A percentile compares a stretch with the other conserved stretches of the same genome.
phyloP scores from a whole-genome alignment of 2,113 vertebrate species.

The Ranitomeya imitator region DNA sequence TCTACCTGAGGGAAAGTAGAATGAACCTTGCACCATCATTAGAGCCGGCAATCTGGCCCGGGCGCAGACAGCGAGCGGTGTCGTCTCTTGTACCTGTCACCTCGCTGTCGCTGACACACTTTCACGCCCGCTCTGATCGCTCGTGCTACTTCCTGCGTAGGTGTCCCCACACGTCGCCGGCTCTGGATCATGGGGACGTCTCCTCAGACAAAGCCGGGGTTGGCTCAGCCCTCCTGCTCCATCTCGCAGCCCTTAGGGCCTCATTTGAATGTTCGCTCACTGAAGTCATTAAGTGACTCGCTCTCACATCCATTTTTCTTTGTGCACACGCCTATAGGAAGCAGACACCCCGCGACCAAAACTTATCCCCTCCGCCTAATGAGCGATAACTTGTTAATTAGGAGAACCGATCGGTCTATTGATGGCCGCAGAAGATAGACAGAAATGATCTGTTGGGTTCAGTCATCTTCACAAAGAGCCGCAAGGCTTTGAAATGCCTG shows the following conservation, averaged over 20 bases:
- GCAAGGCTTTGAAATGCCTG: slow-evolving; percentile 42
- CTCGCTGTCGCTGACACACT: slow-evolving; percentile 51
- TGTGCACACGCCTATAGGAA: slow-evolving; percentile 41
- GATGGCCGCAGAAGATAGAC: slow-evolving; percentile 47
- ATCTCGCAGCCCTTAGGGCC: slow-evolving; percentile 50
- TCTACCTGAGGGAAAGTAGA: slow-evolving; percentile 49
- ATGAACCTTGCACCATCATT: slow-evolving; percentile 47
- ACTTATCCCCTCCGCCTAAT: slow-evolving; percentile 50
- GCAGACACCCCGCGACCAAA: slow-evolving; percentile 49
- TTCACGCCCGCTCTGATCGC: slow-evolving; percentile 34
- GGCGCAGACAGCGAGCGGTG: slow-evolving; percentile 8
- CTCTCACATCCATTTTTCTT: slow-evolving; percentile 50
- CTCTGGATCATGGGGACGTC: slow-evolving; percentile 46
- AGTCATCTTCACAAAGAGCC: slow-evolving; percentile 51
- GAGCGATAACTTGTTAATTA: slow-evolving; percentile 58
- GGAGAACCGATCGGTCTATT: slow-evolving; percentile 50
- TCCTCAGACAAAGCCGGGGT: slow-evolving; percentile 50
- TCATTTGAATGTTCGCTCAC: slow-evolving; percentile 54
- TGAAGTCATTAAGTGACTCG: slow-evolving; percentile 55
- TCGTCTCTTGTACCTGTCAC: slow-evolving; percentile 54
- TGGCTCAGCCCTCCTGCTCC: slow-evolving; percentile 46
- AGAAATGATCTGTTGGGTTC: slow-evolving; percentile 54
- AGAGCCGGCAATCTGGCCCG: slow-evolving; percentile 46
- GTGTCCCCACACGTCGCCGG: slow-evolving; percentile 55
- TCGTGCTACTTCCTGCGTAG: slow-evolving; percentile 54